phyloP scores from a whole-genome alignment of 2,888 invertebrate species.

The Meganola albula region DNA sequence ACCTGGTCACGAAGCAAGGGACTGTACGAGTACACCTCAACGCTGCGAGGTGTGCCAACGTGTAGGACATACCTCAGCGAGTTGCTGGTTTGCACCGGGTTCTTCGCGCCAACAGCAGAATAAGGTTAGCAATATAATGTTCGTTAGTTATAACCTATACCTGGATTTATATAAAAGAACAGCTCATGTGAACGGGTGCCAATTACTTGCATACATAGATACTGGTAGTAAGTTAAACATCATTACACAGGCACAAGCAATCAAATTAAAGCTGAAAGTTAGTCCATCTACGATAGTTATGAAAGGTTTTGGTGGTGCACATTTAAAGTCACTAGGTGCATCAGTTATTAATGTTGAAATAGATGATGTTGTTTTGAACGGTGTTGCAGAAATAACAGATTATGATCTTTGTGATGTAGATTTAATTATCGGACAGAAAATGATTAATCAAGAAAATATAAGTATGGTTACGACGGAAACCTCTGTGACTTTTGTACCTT shows the following conservation, averaged over 20 bases:
- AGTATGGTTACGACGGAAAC: constrained; percentile 2
- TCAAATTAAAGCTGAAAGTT: no score
- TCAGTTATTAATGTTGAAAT: no score
- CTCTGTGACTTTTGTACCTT: constrained; percentile 3
- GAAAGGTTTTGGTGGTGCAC: constrained; percentile 10
- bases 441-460: constrained; percentile 3
- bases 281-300: constrained; percentile 4
- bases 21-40: no score
- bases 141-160: constrained; percentile 3
- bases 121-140: neutral
- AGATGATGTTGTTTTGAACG: no score
- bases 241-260: constrained; percentile 3
- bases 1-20: no score
- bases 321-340: constrained; percentile 3
- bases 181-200: constrained; percentile 2
- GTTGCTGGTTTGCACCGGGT: no score
- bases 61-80: no score
- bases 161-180: constrained; percentile 2
- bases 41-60: no score
- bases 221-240: constrained; percentile 11
- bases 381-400: no score
- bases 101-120: no score
- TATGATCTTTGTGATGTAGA: no score
- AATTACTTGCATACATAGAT: constrained; percentile 5
- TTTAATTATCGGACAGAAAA: no score